phyloP scores from a whole-genome alignment of 2,113 vertebrate genomes.

The Entelurus aequoreus region DNA sequence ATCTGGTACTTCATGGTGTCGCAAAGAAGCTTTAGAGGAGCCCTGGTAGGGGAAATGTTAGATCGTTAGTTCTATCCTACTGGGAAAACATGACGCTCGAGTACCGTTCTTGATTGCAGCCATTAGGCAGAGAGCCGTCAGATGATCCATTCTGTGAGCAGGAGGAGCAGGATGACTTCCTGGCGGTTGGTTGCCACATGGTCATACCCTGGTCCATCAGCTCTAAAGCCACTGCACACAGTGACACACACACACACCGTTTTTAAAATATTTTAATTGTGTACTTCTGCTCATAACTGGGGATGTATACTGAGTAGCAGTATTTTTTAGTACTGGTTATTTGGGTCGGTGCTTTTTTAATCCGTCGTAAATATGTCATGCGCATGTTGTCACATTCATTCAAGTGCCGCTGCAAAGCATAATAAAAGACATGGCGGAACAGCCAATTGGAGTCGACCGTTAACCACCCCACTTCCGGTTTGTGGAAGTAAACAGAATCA shows the following conservation, averaged over 20 bases:
- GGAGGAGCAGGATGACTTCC: conserved; percentile 91
- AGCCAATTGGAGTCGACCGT: too few relatives aligned
- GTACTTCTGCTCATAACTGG: conserved; percentile 5
- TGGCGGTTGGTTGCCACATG: conserved; percentile 87
- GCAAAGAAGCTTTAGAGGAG: conserved; percentile 91
- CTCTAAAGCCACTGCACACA: conserved; percentile 77
- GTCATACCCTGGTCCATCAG: conserved; percentile 81
- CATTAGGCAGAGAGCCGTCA: conserved; percentile 78
- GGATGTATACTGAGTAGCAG: too few relatives aligned
- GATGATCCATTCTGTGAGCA: conserved; percentile 87
- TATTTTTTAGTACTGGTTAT: too few relatives aligned
- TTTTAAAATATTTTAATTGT: neutral
- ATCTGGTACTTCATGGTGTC: conserved; percentile 99
- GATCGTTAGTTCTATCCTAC: neutral
- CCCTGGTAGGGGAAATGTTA: conserved; percentile 64
- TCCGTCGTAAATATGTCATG: too few relatives aligned
- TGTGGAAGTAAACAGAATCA: too few relatives aligned
- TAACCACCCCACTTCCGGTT: too few relatives aligned
- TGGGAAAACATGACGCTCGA: neutral
- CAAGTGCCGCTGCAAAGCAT: too few relatives aligned
- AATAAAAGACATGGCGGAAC: too few relatives aligned
- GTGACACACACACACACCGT: conserved; percentile 2
- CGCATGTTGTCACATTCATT: too few relatives aligned
- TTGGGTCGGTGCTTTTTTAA: too few relatives aligned
- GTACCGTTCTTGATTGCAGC: conserved; percentile 91